Base-by-base conservation (phyloP, 2,797 vertebrate species). In the Syndactyla subalaris region DNA sequence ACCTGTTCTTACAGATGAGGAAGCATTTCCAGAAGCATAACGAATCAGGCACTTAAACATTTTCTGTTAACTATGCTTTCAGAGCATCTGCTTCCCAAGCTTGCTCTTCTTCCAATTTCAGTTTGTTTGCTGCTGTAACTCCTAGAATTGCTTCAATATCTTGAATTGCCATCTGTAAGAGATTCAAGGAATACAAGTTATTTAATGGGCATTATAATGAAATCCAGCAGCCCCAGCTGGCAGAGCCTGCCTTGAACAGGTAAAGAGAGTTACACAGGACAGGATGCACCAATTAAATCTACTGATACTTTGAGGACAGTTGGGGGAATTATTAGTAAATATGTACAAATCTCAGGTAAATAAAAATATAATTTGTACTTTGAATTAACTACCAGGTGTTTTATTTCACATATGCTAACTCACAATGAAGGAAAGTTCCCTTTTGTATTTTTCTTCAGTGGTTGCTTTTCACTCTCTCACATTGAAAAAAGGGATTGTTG, bases 131-230 rank as follows among this genome's bases (percentile, higher is more conserved):
- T 95, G 96, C 92, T 71, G 97, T 98, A 95, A 98, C 96, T 97
- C 98, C 98, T 86, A 99, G 93, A 84, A 99, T 98, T 52, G 92
- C 93, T 93, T 99, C 97, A 41, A 99, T 98, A 54, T 98, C 98
- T 96, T 89, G 96, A 88, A 98, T 98, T 80, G 93, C 93, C 72
- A 90, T 93, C 98, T 98, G 96, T 57, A 96, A 96, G 24, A 66
- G 83, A 96, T 85, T 87, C 66, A 54, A 95, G 84, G 57, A 87
- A 61, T 67, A 38, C 62, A 85, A 81, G 76, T 91, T 93, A 95
- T 87, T 88, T 90, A 85, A 93, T 77, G 79, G 85, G 73, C 68
- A 72, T 91, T 67, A 72, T 79, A 88, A 90, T 88, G 90, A 76
- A 79, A 88, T 92, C 43, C 39, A 94, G 49, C 88, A 88, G 91